phyloP scores from a whole-genome alignment of 1,140 invertebrate species.

The Macrocentrus cingulum region DNA sequence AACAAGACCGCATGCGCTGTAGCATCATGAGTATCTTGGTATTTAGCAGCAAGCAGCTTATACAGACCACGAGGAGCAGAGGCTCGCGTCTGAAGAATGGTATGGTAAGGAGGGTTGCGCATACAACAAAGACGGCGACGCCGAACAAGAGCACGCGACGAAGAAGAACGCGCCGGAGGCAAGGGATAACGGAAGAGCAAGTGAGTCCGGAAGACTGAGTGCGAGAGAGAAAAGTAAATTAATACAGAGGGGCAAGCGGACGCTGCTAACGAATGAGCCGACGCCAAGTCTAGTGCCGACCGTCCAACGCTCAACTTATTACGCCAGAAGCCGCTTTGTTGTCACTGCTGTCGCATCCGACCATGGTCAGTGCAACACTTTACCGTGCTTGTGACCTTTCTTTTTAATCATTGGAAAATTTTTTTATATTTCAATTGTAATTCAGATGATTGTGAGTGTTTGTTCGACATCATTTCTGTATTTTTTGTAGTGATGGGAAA shows the following conservation, averaged over 20 bases:
- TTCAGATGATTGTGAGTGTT: too few species aligned
- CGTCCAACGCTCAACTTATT: conserved; percentile 40
- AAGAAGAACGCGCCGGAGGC: background rate
- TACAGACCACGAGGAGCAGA: conserved; percentile 46
- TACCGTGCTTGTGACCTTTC: too few species aligned
- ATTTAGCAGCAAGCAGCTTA: conserved; percentile 34
- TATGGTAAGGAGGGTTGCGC: conserved; percentile 26
- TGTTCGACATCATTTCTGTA: too few species aligned
- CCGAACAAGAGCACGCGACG: background rate
- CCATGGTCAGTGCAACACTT: too few species aligned
- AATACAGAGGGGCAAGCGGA: conserved; percentile 53
- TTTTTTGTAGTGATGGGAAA: too few species aligned
- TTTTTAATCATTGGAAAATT: too few species aligned
- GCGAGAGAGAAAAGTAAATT: conserved; percentile 49
- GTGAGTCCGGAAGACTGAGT: background rate
- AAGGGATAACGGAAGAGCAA: background rate
- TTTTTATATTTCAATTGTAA: too few species aligned
- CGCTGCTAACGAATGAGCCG: conserved; percentile 55
- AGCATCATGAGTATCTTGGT: conserved; percentile 35
- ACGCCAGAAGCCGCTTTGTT: too few species aligned
- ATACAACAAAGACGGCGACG: conserved; percentile 7
- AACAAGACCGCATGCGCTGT: conserved; percentile 52
- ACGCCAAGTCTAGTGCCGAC: conserved; percentile 55
- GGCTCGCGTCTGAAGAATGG: conserved; percentile 34
- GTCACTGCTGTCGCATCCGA: too few species aligned